Conservation (phyloP, 2,797 vertebrate species). For the Chlorospingus flavigularis region DNA sequence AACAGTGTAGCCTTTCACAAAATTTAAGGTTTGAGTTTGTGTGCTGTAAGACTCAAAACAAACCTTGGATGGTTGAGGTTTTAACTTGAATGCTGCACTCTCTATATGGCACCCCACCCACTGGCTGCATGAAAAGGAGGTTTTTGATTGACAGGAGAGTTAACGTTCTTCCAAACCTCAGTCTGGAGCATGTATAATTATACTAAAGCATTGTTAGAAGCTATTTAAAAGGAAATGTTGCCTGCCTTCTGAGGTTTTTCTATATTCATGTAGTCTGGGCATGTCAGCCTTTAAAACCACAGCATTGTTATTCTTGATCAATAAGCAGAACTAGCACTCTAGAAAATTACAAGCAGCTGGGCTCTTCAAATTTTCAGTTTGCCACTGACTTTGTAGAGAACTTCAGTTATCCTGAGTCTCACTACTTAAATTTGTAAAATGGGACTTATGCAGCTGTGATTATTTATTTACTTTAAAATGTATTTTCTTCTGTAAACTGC, state of each 20-base stretch:
- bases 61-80: neutral
- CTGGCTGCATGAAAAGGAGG: neutral
- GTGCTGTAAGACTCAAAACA: neutral
- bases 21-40: neutral
- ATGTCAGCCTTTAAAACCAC: neutral
- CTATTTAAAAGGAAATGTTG: conserved; percentile 3
- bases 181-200: conserved; percentile 23
- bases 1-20: neutral
- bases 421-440: neutral
- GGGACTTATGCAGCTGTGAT: neutral
- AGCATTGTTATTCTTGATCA: neutral
- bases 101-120: conserved; percentile 8
- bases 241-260: neutral
- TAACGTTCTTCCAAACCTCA: conserved; percentile 20
- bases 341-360: neutral
- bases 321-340: neutral
- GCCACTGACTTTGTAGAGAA: neutral
- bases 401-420: neutral
- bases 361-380: neutral
- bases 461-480: neutral
- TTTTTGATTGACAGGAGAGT: neutral
- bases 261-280: neutral
- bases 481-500: neutral
- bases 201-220: neutral
- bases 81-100: neutral